Conservation (phyloP, 2,113 vertebrate genomes). For the Ammospiza nelsoni region DNA sequence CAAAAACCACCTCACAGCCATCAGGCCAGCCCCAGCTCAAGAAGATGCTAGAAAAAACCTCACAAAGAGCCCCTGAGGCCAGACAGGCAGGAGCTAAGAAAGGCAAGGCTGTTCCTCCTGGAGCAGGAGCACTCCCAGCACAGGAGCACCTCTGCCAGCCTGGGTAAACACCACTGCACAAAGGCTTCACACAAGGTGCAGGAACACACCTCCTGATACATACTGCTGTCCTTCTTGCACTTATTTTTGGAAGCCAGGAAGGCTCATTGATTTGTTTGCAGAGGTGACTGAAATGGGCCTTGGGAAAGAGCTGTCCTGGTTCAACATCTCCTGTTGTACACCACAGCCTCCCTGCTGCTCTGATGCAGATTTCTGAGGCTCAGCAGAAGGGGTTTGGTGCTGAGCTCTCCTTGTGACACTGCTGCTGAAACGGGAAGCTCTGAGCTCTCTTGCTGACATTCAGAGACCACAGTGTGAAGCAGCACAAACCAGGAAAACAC, state of each 20-base stretch:
- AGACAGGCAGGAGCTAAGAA: not conserved
- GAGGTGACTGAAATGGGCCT: not conserved
- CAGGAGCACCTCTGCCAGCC: not conserved
- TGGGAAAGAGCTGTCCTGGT: not conserved
- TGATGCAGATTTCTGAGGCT: too few relatives aligned
- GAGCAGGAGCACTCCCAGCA: not conserved
- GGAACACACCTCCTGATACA: not conserved
- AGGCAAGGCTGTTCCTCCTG: not conserved
- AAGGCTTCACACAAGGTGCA: not conserved
- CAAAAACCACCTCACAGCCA: not conserved
- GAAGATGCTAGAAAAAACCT: not conserved
- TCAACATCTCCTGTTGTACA: fast-evolving
- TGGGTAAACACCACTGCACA: not conserved
- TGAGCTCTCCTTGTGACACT: not conserved
- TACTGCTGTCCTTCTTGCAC: not conserved
- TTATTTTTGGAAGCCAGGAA: constrained; percentile 28
- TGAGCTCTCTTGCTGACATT: not conserved
- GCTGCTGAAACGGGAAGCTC: not conserved
- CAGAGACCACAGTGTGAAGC: not conserved
- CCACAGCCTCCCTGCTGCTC: not conserved
- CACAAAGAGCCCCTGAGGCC: not conserved
- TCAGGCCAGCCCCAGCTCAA: not conserved
- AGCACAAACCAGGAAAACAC: not conserved
- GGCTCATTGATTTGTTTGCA: constrained; percentile 14
- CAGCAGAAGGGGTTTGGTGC: not conserved